Evolutionary conservation across 2,888 invertebrate species (phyloP), one percentile per base, ranked within the genome.

Genomic region (Exephanes ischioxanthus): DNA sequence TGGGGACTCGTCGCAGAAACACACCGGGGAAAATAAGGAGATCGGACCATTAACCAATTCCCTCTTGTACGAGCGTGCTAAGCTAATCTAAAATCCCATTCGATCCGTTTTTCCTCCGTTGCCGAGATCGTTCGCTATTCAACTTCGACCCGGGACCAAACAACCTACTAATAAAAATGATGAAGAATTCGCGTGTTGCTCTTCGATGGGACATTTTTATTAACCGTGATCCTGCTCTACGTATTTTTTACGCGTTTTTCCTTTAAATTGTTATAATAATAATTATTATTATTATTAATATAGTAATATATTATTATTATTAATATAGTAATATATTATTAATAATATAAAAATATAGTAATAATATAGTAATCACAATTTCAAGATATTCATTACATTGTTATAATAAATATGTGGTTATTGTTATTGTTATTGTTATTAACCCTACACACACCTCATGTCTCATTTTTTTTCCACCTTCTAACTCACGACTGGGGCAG

Each of bases 1-100:
- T 92, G 90, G 90, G 88, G 90, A 91, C 92, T 87, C 89, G 76
- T 85, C 85, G 26, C 75, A 70, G 80, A 86, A 70, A 86, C 63
- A 80, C n/a, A 48, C 16, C 61, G 67, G 33, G n/a, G 67, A 71
- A 84, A 45, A 70, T 63, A 75, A 66, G 66, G 66, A 66, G 26
- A 71, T 77, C 61, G 79, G 70, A 79, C 79, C 78, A 70, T 77
- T 77, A 41, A 67, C 53, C 76, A 37, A 76, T 76, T 9, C 76
- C 66, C 76, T 30, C 61, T 61, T 33, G 33, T 76, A 53, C 37
- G 66, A 66, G 53, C 76, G 51, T 51, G 67, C 51, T 51, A 53
- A 76, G 76, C 51, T 16, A 48, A 67, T 66, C 67, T 66, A 26
- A 77, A 77, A 77, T 53, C 51, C 55, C 26, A 33, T 19, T 30